phyloP scores from a whole-genome alignment of 1,140 invertebrate genomes.

The Elysia chlorotica region DNA sequence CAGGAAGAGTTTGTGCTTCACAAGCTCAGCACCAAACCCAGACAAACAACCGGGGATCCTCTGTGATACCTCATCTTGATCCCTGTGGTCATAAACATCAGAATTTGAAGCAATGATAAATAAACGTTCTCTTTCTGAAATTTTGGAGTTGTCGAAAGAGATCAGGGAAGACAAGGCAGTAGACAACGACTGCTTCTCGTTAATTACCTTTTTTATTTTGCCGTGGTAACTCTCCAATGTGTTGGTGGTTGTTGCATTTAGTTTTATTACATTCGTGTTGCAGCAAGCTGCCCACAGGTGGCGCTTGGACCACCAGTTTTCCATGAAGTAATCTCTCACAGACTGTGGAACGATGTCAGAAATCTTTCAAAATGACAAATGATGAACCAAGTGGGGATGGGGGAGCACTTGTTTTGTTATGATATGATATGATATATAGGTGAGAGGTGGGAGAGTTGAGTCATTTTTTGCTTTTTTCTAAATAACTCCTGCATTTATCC shows the following conservation, averaged over 20 bases:
- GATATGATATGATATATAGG: too few relatives aligned
- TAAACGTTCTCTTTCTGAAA: background rate
- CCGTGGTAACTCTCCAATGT: background rate
- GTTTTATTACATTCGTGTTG: background rate
- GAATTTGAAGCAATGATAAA: background rate
- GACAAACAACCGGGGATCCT: background rate
- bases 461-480: too few relatives aligned
- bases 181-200: background rate
- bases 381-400: too few relatives aligned
- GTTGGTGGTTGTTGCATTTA: background rate
- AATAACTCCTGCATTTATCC: too few relatives aligned
- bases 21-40: background rate
- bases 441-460: too few relatives aligned
- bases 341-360: background rate
- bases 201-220: background rate
- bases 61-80: background rate
- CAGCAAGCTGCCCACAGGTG: background rate
- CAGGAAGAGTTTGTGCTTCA: too few relatives aligned
- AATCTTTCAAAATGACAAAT: too few relatives aligned
- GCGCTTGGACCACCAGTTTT: background rate
- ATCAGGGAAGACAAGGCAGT: background rate
- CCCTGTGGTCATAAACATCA: background rate
- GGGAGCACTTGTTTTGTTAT: too few relatives aligned
- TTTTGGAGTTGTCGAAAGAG: background rate
- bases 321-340: background rate